Evolutionary conservation across 2,797 vertebrate genomes (phyloP).

Genomic region (Parotocinclus haroldoi): DNA sequence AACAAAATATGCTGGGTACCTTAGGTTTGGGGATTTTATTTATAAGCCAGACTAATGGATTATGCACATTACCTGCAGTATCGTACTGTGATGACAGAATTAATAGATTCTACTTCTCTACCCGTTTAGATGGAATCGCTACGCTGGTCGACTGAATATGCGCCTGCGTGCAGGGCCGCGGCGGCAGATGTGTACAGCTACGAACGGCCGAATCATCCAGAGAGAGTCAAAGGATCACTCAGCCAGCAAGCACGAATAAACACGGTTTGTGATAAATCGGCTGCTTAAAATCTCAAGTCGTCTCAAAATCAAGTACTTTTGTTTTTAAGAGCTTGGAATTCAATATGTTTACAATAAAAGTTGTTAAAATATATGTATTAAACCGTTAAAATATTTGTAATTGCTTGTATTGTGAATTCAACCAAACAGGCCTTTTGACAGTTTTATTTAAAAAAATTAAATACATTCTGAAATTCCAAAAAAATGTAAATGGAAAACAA

Average conservation of each 20-base stretch:
- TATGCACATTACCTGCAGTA: too few species aligned
- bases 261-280: not conserved
- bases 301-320: too few species aligned
- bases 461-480: slow-evolving; percentile 71
- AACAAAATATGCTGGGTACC: too few species aligned
- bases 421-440: slow-evolving; percentile 37
- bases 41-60: too few species aligned
- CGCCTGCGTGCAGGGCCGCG: slow-evolving; percentile 40
- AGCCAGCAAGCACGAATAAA: not conserved
- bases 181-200: not conserved
- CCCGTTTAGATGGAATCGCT: slow-evolving; percentile 63
- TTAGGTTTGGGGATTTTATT: too few species aligned
- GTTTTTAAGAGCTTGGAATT: not conserved
- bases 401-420: not conserved
- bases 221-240: not conserved
- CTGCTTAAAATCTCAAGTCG: too few species aligned
- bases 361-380: too few species aligned
- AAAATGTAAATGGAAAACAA: slow-evolving; percentile 67
- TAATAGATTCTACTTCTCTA: not conserved
- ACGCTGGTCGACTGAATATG: slow-evolving; percentile 62
- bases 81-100: not conserved
- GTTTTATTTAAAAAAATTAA: slow-evolving; percentile 75
- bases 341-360: not conserved
- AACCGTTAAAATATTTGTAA: too few species aligned
- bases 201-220: not conserved